Evolutionary conservation across 2,888 invertebrate species (phyloP), one percentile per base, ranked within the genome.

Genomic region (Diadegma fenestrale): DNA sequence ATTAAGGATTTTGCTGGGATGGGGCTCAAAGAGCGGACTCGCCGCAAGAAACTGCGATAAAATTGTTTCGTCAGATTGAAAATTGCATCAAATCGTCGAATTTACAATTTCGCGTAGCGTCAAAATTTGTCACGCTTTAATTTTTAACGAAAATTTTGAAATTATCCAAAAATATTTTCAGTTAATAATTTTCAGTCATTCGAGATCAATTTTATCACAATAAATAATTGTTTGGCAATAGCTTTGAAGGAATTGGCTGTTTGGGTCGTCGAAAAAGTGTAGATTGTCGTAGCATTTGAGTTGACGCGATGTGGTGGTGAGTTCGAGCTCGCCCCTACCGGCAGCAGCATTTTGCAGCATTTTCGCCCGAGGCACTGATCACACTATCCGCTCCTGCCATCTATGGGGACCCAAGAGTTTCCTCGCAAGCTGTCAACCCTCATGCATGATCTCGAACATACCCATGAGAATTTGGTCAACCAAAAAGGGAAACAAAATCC

Each of bases 351-450:
- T 54, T 30, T 41, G 64, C 82, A 77, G 58, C 17, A 43, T 66
- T 64, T n/a, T 41, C 22, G 43, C 33, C 30, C 19, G 12, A 3
- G 17, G 30, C 30, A 58, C 58, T 26, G 58, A 58, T 66, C n/a
- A 17, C 66, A 58, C 82, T 19, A 45, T 22, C 82, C 19, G 51
- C 64, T 77, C 64, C 54, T 77, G 82, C 82, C 82, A 58, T 82
- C 82, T 82, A 71, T 77, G 72, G 26, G 71, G 17, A 66, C 43
- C 43, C 33, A 4, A 33, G 22, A 76, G 69, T 22, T 75, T 14
- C 37, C 17, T 75, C 33, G n/a, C 48, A 8, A 48, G 22, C 71
- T 63, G 45, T 17, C 41, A 54, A 64, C 54, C 51, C 54, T 72
- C 66, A n/a, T 19, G 54, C 66, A n/a, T 19, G 54, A 61, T 41